phyloP scores from a whole-genome alignment of 2,113 vertebrate genomes.

The Caloenas nicobarica region DNA sequence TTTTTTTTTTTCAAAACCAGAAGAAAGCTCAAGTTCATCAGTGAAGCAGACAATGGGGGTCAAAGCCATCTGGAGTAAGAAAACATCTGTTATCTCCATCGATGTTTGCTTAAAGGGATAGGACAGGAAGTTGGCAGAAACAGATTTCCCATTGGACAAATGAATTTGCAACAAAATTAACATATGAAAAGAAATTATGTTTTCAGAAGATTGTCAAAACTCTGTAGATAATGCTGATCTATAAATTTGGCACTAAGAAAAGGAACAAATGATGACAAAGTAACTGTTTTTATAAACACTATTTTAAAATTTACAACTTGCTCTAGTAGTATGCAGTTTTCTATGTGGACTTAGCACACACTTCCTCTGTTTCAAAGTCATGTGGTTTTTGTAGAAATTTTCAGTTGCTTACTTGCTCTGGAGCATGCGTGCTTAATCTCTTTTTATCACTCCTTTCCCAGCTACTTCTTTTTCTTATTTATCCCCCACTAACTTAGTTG shows the following conservation, averaged over 20 bases:
- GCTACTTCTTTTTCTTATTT: not conserved
- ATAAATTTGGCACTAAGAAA: not conserved
- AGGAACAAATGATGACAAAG: not conserved
- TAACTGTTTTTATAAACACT: not conserved
- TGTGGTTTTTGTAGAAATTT: not conserved
- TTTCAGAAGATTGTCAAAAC: not conserved
- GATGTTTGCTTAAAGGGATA: not conserved
- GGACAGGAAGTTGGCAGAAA: not conserved
- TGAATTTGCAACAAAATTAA: not conserved
- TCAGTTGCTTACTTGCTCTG: not conserved
- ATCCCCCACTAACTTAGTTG: not conserved
- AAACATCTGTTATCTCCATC: not conserved
- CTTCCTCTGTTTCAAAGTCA: not conserved
- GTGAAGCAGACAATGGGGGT: not conserved
- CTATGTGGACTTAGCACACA: not conserved
- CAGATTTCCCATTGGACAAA: not conserved
- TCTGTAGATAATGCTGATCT: not conserved
- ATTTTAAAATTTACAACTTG: not conserved
- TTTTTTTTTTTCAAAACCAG: not conserved
- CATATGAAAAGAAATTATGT: not conserved
- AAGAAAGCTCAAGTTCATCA: not conserved
- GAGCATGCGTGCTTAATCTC: not conserved
- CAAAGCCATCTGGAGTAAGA: not conserved
- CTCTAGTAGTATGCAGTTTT: not conserved
- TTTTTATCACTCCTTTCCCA: not conserved